Percentiles rank a stretch among this genome's conserved stretches.
phyloP scores from a whole-genome alignment of 2,888 invertebrate species.

The Leptodirus hochenwartii region DNA sequence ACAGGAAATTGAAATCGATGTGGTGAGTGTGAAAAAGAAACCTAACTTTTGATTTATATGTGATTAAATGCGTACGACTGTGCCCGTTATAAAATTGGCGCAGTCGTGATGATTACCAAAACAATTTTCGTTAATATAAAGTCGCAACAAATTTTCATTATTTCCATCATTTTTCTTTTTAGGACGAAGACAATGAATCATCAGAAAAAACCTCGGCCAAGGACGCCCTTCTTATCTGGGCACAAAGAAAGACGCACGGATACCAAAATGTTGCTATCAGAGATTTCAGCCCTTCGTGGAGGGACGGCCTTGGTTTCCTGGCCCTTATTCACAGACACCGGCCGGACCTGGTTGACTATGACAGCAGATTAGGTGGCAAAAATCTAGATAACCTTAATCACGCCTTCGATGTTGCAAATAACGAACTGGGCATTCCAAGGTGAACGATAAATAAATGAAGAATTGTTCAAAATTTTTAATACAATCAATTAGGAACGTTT shows the following conservation, averaged over 20 bases:
- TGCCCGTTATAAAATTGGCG: no score
- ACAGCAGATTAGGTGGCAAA: background rate
- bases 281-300: constrained; percentile 88
- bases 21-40: constrained; percentile 38
- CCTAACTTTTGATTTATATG: background rate
- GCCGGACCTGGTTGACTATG: constrained; percentile 85
- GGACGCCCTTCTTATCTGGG: constrained; percentile 95
- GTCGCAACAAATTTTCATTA: constrained; percentile 1
- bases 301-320: constrained; percentile 93
- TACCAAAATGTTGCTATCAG: constrained; percentile 78
- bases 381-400: constrained; percentile 92
- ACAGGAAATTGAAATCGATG: constrained; percentile 94
- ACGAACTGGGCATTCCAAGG: constrained; percentile 83
- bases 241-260: constrained; percentile 93
- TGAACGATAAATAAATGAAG: no score
- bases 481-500: no score
- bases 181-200: constrained; percentile 91
- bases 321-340: constrained; percentile 96
- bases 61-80: no score
- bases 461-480: no score
- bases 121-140: no score
- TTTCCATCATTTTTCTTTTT: constrained; percentile 9
- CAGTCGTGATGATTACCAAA: no score
- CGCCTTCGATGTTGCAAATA: constrained; percentile 90
- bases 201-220: constrained; percentile 98